phyloP scores from a whole-genome alignment of 2,113 vertebrate species.

The Ivindomyrus marchei region DNA sequence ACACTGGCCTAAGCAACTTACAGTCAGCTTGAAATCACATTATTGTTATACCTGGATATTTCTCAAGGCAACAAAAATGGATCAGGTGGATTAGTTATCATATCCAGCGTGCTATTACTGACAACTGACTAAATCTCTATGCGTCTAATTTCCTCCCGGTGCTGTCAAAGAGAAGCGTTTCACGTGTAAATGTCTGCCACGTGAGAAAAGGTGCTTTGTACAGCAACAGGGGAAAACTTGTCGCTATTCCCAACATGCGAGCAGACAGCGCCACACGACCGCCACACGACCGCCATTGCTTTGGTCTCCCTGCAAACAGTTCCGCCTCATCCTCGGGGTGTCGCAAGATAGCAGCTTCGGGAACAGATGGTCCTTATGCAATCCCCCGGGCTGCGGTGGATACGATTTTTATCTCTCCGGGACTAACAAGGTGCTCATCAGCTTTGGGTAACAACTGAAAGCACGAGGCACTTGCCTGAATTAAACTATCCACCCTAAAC shows the following conservation, averaged over 20 bases:
- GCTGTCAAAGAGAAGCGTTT: not conserved
- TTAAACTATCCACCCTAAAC: too few relatives aligned
- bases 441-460: not conserved
- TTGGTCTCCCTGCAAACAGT: not conserved
- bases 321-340: not conserved
- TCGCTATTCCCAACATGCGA: not conserved
- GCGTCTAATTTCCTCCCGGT: not conserved
- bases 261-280: not conserved
- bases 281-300: not conserved
- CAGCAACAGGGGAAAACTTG: not conserved
- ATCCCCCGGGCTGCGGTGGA: not conserved
- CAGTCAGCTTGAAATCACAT: not conserved
- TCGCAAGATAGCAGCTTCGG: not conserved
- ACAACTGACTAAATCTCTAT: not conserved
- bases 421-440: not conserved
- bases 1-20: not conserved
- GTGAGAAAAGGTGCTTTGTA: not conserved
- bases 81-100: not conserved
- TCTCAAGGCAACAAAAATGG: not conserved
- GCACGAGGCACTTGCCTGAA: not conserved
- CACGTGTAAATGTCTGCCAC: not conserved
- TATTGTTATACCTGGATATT: not conserved
- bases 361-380: conserved; percentile 10
- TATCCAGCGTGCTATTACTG: not conserved
- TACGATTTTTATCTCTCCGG: not conserved